phyloP scores from a whole-genome alignment of 2,113 vertebrate species.

The Glaucidium brasilianum region DNA sequence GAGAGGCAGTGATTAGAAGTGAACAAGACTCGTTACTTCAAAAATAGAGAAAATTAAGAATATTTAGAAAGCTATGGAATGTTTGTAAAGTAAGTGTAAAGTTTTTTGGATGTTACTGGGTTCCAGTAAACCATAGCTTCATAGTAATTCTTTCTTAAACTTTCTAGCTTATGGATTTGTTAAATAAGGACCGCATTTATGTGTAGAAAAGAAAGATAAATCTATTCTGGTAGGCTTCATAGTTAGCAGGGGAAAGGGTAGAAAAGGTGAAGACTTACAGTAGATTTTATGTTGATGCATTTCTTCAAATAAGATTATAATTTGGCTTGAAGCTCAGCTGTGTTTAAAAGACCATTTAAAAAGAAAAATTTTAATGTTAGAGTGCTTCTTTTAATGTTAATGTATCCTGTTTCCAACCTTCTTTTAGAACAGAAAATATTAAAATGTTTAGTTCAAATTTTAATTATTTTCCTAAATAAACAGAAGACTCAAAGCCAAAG shows the following conservation, averaged over 20 bases:
- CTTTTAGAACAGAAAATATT: background rate
- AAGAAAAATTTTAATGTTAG: background rate
- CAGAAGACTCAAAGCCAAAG: background rate
- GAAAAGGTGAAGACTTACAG: background rate
- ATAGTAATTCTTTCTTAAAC: background rate
- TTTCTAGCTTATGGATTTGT: background rate
- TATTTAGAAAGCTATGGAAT: background rate
- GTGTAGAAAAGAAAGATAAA: background rate
- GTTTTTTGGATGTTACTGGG: background rate
- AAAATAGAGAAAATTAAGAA: background rate
- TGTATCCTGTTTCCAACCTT: background rate
- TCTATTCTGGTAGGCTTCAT: background rate
- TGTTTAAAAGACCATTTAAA: background rate
- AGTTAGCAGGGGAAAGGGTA: background rate
- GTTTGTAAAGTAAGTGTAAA: background rate
- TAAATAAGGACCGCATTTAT: background rate
- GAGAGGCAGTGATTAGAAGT: background rate
- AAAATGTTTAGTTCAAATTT: background rate
- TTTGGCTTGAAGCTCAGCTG: background rate
- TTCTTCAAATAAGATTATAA: background rate
- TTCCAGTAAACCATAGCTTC: background rate
- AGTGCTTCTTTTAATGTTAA: background rate
- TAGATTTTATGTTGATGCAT: background rate
- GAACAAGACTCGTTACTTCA: background rate
- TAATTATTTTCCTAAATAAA: background rate